Base-by-base conservation (phyloP, 2,797 vertebrate genomes). In the Sciaenops ocellatus region DNA sequence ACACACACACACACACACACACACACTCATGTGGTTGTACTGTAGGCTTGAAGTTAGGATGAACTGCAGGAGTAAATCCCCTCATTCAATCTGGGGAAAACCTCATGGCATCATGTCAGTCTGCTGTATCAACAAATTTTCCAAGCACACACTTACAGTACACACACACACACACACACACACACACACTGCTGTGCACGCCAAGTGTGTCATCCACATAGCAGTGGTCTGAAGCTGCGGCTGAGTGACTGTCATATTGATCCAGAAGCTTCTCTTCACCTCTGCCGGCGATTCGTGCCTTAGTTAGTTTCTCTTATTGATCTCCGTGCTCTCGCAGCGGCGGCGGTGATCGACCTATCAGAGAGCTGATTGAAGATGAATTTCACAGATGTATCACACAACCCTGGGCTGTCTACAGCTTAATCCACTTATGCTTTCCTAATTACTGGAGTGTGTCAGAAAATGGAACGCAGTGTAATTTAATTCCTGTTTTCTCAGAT, bases 381-480 rank as follows among this genome's bases (percentile, higher is more conserved):
- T 87, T 82, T 86, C 82, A 64, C 74, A 67, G 75, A 30, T 61
- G 52, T 41, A 65, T 66, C 83, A 30, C 83, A 30, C 75, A 26
- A 52, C 75, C 80, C 7, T 17, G 6, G 76, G 83, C 57, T 24
- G 64, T 47, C 73, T 38, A 41, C 79, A 34, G 79, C 77, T 76
- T 85, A 86, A 90, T 88, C 81, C 86, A 85, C 74, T 90, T 82
- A 75, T 44, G 69, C 62, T 77, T 48, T 46, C 73, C 68, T 86
- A 89, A 93, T 92, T 86, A 90, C 87, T 91, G 81, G 50, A 85
- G 76, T 74, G 84, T 82, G 64, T 79, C 75, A 76, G n/a, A 74
- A 84, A 86, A 82, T 28, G 59, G 61, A 80, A 79, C 17, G 6
- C 17, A 1, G 48, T 56, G 65, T 70, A 71, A 85, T 78, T 67